Base-by-base conservation (phyloP, 1,140 invertebrate genomes). In the Batillaria attramentaria region DNA sequence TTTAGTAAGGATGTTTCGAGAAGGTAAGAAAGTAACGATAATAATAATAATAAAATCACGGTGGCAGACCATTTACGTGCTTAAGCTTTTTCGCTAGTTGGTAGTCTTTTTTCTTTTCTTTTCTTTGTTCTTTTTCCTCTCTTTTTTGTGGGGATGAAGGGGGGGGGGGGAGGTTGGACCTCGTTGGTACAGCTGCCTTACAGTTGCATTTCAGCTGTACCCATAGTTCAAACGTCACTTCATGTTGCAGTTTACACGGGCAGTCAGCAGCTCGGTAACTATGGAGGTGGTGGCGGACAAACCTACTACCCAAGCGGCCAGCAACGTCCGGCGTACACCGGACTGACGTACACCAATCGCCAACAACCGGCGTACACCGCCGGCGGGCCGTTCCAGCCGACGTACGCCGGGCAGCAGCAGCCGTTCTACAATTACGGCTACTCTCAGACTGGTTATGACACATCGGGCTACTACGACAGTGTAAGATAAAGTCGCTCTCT, bases 401-500 rank as follows among this genome's bases (percentile, higher is more conserved):
- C n/a, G 2, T 24, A 43, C 18, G 28, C 41, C 28, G 20, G 70
- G 18, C 16, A n/a, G 28, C 69, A 72, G 18, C 70, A 31, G 37
- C 70, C 70, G 4, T 72, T 43, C 43, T 16, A 42, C 70, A 72
- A 46, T 43, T 70, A 70, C 68, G 18, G 3, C 68, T 42, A 43
- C 20, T 28, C 16, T 1, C 24, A 70, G 43, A 39, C 20, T 5
- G 37, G 42, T 8, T 70, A 31, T 70, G 68, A n/a, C 1, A 50
- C 46, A 50, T 39, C 33, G 62, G 28, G 62, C 5, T 31, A 33
- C 31, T 65, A 65, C 16, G 62, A 65, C 62, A 65, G 62, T 20
- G 62, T 65, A 24, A 31, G 62, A 62, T 31, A 62, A 10, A 62
- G 24, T 1, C 57, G 24, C 57, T 1, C 57, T n/a, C n/a, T n/a